These are phyloP conservation scores for Urosaurus nigricauda DNA, from an alignment of 2,797 vertebrate genomes.

Conservation along the genomic window DNA sequence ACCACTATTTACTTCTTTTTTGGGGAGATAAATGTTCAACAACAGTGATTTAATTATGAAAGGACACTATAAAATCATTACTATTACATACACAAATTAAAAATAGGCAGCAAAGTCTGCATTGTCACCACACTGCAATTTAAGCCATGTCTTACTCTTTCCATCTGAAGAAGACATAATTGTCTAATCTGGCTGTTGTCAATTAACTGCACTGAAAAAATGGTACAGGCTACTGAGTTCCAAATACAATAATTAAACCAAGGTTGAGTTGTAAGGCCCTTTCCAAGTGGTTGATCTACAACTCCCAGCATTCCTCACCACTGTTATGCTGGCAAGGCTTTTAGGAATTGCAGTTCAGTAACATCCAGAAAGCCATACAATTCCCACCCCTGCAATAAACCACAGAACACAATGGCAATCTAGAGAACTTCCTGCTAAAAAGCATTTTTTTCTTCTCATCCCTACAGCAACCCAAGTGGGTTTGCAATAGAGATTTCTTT, in stretches of 20 bases:
- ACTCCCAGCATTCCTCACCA: no score
- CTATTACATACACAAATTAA: not conserved
- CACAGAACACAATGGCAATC: constrained; percentile 22
- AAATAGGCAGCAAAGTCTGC: constrained; percentile 14
- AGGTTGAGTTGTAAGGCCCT: no score
- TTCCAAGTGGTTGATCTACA: no score
- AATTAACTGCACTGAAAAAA: constrained; percentile 23
- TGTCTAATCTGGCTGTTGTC: constrained; percentile 13
- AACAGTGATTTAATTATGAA: not conserved
- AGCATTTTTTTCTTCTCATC: not conserved
- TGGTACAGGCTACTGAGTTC: constrained; percentile 12
- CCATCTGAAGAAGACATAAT: not conserved
- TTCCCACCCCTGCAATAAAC: no score
- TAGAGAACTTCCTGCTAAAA: constrained; percentile 16
- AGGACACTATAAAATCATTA: not conserved
- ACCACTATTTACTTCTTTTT: not conserved
- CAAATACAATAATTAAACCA: not conserved
- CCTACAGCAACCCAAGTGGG: not conserved
- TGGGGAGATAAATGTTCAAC: not conserved
- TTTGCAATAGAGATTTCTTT: not conserved
- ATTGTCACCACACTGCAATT: not conserved
- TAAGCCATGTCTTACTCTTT: constrained; percentile 9
- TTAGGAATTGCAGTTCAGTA: no score
- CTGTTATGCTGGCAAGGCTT: no score
- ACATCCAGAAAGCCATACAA: no score